These are phyloP conservation scores for Rosalia funebris DNA, from an alignment of 2,888 invertebrate species.

Conservation along the genomic window DNA sequence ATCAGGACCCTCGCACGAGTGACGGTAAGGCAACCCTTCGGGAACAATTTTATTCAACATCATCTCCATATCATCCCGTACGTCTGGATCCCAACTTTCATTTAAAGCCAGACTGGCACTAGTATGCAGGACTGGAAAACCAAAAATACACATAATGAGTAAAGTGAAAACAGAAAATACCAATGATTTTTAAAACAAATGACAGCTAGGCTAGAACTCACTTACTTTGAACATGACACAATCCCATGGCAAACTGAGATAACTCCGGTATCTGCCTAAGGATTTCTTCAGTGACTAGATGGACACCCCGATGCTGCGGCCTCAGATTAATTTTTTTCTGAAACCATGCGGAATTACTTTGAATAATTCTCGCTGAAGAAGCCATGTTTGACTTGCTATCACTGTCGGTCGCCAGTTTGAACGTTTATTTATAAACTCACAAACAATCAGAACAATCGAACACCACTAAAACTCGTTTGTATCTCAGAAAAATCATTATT, in stretches of 20 bases:
- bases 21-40: conserved; percentile 94
- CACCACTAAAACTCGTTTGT: conserved; percentile 60
- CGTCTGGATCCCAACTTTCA: conserved; percentile 98
- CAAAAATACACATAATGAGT: conserved; percentile 21
- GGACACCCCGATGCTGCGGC: conserved; percentile 96
- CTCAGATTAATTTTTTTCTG: conserved; percentile 96
- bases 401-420: conserved; percentile 65
- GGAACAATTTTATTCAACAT: conserved; percentile 99
- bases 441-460: conserved; percentile 56
- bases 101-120: conserved; percentile 97
- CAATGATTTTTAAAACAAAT: conserved; percentile 29
- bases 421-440: conserved; percentile 54
- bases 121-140: conserved; percentile 91
- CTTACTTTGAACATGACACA: conserved; percentile 98
- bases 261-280: conserved; percentile 94
- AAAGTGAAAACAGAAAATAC: conserved; percentile 9
- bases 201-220: conserved; percentile 55
- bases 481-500: conserved; percentile 73
- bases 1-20: conserved; percentile 97
- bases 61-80: conserved; percentile 99
- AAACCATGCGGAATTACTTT: conserved; percentile 97
- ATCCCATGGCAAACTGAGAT: conserved; percentile 92
- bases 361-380: conserved; percentile 87
- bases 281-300: conserved; percentile 97
- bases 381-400: conserved; percentile 76